Base-by-base conservation (phyloP, 2,888 invertebrate genomes). In the Morpho achilles region DNA sequence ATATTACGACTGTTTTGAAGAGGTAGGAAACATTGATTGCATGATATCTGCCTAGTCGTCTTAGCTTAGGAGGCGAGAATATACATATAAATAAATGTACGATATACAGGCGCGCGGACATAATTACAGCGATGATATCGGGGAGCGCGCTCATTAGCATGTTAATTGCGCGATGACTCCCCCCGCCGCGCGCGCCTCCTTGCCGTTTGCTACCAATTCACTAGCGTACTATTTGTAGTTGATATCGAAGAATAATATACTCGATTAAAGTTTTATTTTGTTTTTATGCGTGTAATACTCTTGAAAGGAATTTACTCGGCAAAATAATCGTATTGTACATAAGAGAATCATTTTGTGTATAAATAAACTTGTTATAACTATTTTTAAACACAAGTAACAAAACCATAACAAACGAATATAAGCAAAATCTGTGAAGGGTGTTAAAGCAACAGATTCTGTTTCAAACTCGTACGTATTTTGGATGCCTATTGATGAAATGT, bases 121-220 rank as follows among this genome's bases (percentile, higher is more conserved):
- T 88, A 85, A 88, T 87, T 84, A 87, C 83, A 70, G 77, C 74
- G 88, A 87, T 88, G 83, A 84, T 88, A 88, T 90, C 89, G 77
- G 71, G 77, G 74, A 80, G 73, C 77, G 76, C 78, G 76, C 82
- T 86, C 84, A 90, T 89, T 90, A 87, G 82, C 87, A 89, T 89
- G 84, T 84, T 87, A 88, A 90, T 88, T 87, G 86, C 82, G 73
- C 80, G 78, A 75, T 74, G 80, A 77, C 72, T 73, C 77, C 72
- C 75, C 68, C 50, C 54, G 45, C 43, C 32, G 16, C 53, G 39
- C 49, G 49, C 44, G 10, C 22, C 39, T 57, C 62, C 56, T 47
- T 32, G 60, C 63, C 58, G 46, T 53, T 59, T 44, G 56, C 58
- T 63, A 61, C 58, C 46, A 59, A 43, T 41, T 54, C 58, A 53